phyloP scores from a whole-genome alignment of 2,797 vertebrate genomes.

The Helicolenus hilgendorfi region DNA sequence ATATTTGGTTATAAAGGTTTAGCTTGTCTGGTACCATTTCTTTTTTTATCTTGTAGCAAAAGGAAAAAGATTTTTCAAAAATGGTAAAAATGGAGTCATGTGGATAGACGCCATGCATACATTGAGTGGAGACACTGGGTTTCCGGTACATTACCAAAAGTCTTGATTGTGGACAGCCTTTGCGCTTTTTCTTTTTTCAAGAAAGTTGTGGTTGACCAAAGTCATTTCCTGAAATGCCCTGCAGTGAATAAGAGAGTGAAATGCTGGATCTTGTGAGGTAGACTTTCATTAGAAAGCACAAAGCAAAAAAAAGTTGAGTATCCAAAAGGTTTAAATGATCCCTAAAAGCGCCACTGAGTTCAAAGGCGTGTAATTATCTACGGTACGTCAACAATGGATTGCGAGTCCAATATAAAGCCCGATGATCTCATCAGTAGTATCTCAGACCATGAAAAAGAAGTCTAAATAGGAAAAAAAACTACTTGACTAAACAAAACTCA shows the following conservation, averaged over 20 bases:
- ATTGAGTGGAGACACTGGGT: slow-evolving; percentile 67
- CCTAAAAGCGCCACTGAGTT: slow-evolving; percentile 29
- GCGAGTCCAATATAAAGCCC: slow-evolving; percentile 10
- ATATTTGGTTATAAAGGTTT: slow-evolving; percentile 33
- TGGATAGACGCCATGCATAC: slow-evolving; percentile 52
- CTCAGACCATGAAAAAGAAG: slow-evolving; percentile 7
- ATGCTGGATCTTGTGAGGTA: slow-evolving; percentile 59
- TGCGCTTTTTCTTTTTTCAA: slow-evolving; percentile 54
- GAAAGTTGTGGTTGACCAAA: slow-evolving; percentile 85
- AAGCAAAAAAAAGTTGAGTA: slow-evolving; percentile 38
- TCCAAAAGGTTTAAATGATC: slow-evolving; percentile 50
- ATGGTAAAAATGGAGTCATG: slow-evolving; percentile 19
- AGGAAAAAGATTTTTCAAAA: not conserved
- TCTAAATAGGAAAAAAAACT: not conserved
- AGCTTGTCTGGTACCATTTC: not conserved
- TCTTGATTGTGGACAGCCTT: slow-evolving; percentile 68
- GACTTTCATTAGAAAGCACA: slow-evolving; percentile 61
- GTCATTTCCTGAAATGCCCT: slow-evolving; percentile 83
- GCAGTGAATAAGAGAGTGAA: slow-evolving; percentile 64
- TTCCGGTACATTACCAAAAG: slow-evolving; percentile 61
- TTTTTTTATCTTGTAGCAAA: slow-evolving; percentile 12
- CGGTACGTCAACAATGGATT: slow-evolving; percentile 25
- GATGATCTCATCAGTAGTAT: slow-evolving; percentile 31
- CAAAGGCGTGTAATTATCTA: slow-evolving; percentile 30
- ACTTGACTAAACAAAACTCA: not conserved